Evolutionary conservation across 2,113 vertebrate genomes (phyloP).

Genomic region (Natator depressus): DNA sequence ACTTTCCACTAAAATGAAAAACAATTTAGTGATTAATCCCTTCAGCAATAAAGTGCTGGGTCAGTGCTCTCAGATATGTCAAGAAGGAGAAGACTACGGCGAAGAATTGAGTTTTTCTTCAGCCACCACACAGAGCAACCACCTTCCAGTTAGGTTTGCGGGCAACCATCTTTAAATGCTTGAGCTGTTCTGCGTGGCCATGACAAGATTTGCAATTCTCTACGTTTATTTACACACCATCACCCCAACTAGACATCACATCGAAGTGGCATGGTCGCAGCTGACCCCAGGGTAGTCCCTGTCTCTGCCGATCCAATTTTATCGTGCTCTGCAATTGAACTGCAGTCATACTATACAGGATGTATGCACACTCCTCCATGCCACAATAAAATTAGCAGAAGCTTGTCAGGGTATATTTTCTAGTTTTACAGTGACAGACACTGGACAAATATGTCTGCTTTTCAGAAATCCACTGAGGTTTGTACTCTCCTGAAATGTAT

Average conservation of each 20-base stretch:
- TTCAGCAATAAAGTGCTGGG: constrained; percentile 80
- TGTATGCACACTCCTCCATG: constrained; percentile 71
- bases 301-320: constrained; percentile 92
- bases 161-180: constrained; percentile 93
- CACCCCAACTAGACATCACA: constrained; percentile 91
- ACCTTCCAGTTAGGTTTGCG: constrained; percentile 89
- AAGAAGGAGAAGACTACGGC: constrained; percentile 67
- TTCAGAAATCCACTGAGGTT: constrained; percentile 56
- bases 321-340: constrained; percentile 81
- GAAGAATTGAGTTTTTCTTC: constrained; percentile 69
- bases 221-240: constrained; percentile 96
- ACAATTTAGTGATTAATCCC: constrained; percentile 81
- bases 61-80: constrained; percentile 85
- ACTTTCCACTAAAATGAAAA: constrained; percentile 77
- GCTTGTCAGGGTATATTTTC: constrained; percentile 83
- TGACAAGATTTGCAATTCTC: constrained; percentile 91
- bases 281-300: constrained; percentile 91
- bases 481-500: constrained; percentile 42
- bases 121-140: constrained; percentile 78
- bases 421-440: constrained; percentile 73
- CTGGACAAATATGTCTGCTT: constrained; percentile 72
- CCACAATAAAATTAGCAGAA: constrained; percentile 82
- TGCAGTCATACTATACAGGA: constrained; percentile 75
- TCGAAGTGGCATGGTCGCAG: constrained; percentile 83
- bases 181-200: constrained; percentile 87